Base-by-base conservation (phyloP, 2,888 invertebrate genomes). In the Maniola hyperantus region DNA sequence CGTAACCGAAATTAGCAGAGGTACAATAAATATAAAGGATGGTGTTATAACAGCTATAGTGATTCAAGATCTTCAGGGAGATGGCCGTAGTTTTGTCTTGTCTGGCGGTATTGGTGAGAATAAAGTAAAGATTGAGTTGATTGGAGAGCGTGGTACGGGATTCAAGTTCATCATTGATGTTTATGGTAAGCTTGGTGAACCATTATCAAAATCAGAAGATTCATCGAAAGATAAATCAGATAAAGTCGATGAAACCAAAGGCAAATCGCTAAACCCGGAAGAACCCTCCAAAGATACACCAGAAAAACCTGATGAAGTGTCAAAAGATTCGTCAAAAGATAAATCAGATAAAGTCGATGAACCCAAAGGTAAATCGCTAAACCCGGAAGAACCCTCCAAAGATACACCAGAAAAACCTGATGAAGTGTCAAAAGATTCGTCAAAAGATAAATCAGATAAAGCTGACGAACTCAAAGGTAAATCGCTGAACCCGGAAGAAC, bases 121-220 rank as follows among this genome's bases (percentile, higher is more conserved):
- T 36, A 26, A 55, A 15, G 55, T 15, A 36, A 36, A 55, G 36
- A 34, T 55, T 55, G 15, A 4, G 8, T 36, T 55, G 13, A 18
- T 36, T 13, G 55, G 55, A 5, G 36, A 55, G 10, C 55, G 55
- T 36, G 55, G 36, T 18, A 55, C 1, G 36, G 55, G 55, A 15
- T 55, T 36, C 13, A 36, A 55, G 18, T 55, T 55, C 34, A 34
- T 34, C 5, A 13, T 55, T n/a, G 10, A 55, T 26, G 36, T 55
- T 34, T 36, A 36, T 11, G 55, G 48, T 15, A 48, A 48, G 18
- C 18, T 18, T 8, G 8, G 48, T 7, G 2, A 48, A 8, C 7
- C 15, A 48, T 48, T 18, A 15, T 15, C n/a, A 46, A 48, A 48
- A 18, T 48, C 10, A 11, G 11, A 26, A 6, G 20, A 26, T 1